Percentiles rank a stretch among this genome's conserved stretches.
Evolutionary conservation across 35 echinoderm and acorn worm genomes (phyloP).

Genomic region (Anneissia japonica): DNA sequence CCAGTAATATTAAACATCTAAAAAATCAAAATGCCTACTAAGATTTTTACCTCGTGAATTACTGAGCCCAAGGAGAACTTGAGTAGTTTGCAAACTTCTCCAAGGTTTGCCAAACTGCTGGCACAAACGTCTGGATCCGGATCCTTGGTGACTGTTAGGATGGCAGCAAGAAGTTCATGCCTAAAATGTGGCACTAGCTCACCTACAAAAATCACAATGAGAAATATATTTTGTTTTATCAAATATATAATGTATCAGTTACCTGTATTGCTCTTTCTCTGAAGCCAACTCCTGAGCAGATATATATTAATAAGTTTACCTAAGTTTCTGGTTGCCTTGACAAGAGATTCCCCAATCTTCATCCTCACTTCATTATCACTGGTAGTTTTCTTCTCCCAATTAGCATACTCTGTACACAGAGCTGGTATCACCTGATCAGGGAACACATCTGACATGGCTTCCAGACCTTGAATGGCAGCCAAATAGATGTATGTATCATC

Average conservation of each 20-base stretch:
- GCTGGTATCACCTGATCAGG: conserved; percentile 62
- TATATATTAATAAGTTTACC: conserved; percentile 45
- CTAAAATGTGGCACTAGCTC: conserved; percentile 68
- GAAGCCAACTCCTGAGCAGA: not conserved
- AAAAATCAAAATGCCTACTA: no score
- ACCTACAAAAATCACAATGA: conserved; percentile 23
- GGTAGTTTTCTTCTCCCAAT: conserved; percentile 1
- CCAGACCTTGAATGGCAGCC: conserved; percentile 62
- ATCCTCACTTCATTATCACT: conserved; percentile 56
- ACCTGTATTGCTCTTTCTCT: no score
- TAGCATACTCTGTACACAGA: conserved; percentile 50
- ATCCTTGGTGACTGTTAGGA: conserved; percentile 52
- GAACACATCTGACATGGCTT: conserved; percentile 53
- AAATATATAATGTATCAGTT: no score
- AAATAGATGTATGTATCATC: conserved; percentile 94
- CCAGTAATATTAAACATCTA: no score
- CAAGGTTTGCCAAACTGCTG: conserved; percentile 77
- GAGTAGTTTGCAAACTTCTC: conserved; percentile 77
- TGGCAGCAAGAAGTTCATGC: conserved; percentile 41
- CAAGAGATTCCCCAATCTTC: conserved; percentile 86
- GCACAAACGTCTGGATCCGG: conserved; percentile 67
- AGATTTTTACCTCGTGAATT: conserved; percentile 72
- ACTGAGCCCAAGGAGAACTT: conserved; percentile 59
- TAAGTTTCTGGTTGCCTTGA: conserved; percentile 59
- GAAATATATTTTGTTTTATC: no score